Evolutionary conservation across 2,888 invertebrate genomes (phyloP).

Genomic region (Mycogona germanica): DNA sequence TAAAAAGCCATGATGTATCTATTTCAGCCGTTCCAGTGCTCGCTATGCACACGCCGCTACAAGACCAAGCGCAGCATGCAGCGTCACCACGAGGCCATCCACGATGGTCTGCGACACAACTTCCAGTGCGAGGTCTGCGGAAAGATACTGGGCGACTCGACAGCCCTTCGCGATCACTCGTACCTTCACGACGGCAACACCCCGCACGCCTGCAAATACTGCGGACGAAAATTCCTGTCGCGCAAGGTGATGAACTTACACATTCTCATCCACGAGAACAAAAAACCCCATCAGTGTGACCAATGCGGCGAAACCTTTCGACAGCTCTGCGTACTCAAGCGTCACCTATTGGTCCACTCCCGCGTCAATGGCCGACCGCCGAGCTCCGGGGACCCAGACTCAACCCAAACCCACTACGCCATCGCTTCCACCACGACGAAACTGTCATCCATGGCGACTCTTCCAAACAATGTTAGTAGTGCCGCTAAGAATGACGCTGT

Average conservation of each 20-base stretch:
- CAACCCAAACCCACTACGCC: too few species aligned
- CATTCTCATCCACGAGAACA: conserved; percentile 11
- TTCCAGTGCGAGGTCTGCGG: conserved; percentile 11
- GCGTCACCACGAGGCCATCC: conserved; percentile 9
- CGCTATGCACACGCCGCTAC: conserved; percentile 1
- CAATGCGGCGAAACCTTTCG: conserved; percentile 33
- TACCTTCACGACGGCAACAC: conserved; percentile 6
- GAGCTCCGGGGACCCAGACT: too few species aligned
- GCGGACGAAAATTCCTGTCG: conserved; percentile 10
- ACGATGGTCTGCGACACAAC: conserved; percentile 5
- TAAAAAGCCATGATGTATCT: too few species aligned
- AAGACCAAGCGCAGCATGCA: conserved; percentile 7
- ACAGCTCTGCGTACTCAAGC: conserved; percentile 34
- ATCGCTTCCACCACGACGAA: too few species aligned
- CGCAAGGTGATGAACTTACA: conserved; percentile 10
- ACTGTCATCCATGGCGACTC: too few species aligned
- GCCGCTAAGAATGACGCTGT: too few species aligned
- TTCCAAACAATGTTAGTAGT: too few species aligned
- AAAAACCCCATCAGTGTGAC: conserved; percentile 25
- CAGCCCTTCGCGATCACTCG: conserved; percentile 8
- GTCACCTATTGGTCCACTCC: conserved; percentile 28
- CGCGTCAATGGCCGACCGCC: too few species aligned
- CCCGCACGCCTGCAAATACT: conserved; percentile 8
- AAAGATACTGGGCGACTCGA: conserved; percentile 5
- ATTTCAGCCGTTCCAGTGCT: conserved; percentile 6